Evolutionary conservation across 2,888 invertebrate genomes (phyloP).

Genomic region (Thereva unica): DNA sequence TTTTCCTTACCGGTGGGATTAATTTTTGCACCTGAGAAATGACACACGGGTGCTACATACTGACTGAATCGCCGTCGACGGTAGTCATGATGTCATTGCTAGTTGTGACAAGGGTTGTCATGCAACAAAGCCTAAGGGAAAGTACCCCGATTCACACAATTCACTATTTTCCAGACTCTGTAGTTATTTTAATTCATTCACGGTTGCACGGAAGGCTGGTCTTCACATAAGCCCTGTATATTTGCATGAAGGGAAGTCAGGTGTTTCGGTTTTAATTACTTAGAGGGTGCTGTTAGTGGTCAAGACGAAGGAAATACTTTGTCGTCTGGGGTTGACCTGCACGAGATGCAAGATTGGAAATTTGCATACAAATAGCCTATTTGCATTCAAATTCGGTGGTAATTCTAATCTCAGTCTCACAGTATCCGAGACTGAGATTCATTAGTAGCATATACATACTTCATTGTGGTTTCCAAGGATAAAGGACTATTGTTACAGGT

Average conservation of each 20-base stretch:
- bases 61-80: constrained; percentile 3
- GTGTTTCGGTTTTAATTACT: constrained; percentile 36
- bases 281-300: constrained; percentile 23
- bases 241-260: constrained; percentile 8
- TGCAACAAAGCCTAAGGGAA: constrained; percentile 10
- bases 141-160: constrained; percentile 9
- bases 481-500: too few relatives aligned
- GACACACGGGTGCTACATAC: neutral
- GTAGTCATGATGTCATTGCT: constrained; percentile 29
- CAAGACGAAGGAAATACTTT: constrained; percentile 24
- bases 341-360: constrained; percentile 20
- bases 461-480: constrained; percentile 3
- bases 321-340: constrained; percentile 1
- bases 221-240: constrained; percentile 22
- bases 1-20: neutral
- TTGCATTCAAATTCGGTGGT: constrained; percentile 38
- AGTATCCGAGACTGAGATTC: constrained; percentile 21
- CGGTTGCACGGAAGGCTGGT: constrained; percentile 25
- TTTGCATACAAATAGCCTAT: constrained; percentile 42
- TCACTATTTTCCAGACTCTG: constrained; percentile 18
- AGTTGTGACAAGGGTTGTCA: neutral
- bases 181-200: constrained; percentile 34
- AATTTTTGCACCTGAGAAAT: constrained; percentile 15
- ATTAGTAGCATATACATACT: constrained; percentile 24
- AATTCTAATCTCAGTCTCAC: constrained; percentile 22